Evolutionary conservation across 2,888 invertebrate species (phyloP).

Genomic region (Drosophila sordidula): DNA sequence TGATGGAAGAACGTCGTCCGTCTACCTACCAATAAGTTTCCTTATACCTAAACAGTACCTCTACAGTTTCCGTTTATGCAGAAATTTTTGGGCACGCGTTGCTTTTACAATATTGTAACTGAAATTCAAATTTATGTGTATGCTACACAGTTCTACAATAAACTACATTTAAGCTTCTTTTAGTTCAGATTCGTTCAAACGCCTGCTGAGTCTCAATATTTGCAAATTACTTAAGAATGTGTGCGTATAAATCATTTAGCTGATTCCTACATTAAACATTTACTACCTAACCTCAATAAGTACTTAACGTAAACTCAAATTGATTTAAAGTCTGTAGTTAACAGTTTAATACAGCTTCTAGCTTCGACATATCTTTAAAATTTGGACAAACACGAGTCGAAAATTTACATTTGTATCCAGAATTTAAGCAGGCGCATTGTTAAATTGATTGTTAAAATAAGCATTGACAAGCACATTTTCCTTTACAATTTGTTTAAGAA

Average conservation of each 20-base stretch:
- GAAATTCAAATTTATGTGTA: background rate
- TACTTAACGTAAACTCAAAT: background rate
- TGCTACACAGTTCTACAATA: background rate
- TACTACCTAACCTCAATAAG: background rate
- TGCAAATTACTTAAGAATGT: background rate
- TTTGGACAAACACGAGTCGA: no score
- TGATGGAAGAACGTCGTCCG: constrained; percentile 1
- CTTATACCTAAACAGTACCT: background rate
- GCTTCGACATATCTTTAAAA: no score
- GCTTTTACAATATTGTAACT: background rate
- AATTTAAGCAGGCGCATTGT: no score
- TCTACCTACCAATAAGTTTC: constrained; percentile 21
- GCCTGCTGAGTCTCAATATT: constrained; percentile 8
- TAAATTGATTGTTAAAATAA: no score
- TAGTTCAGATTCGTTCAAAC: background rate
- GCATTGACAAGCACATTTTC: no score
- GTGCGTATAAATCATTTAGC: no score
- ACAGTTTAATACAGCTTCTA: no score
- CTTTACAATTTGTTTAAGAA: no score
- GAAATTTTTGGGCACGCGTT: background rate
- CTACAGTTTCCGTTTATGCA: background rate
- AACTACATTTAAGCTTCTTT: background rate
- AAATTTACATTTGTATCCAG: no score
- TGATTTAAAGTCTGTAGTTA: no score
- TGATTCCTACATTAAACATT: no score